Percentiles rank a stretch among this genome's conserved stretches.
Evolutionary conservation across 2,113 vertebrate genomes (phyloP).

Genomic region (Aptenodytes forsteri): DNA sequence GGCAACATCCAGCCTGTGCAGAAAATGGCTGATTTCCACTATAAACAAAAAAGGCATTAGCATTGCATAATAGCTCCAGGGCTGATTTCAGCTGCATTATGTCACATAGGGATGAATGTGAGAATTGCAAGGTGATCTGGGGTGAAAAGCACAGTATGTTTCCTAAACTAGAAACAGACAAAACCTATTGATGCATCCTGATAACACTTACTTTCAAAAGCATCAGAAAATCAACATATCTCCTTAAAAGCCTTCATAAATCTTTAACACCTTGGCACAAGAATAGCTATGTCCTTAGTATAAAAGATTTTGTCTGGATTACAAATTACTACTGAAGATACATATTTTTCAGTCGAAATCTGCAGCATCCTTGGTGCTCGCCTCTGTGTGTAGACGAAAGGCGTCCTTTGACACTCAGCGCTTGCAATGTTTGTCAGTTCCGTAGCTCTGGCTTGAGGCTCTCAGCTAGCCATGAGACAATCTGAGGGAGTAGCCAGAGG

Average conservation of each 20-base stretch:
- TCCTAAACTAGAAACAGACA: not conserved
- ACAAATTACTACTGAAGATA: not conserved
- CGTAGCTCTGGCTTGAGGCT: slow-evolving; percentile 3
- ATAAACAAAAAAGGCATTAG: slow-evolving; percentile 45
- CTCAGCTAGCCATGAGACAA: slow-evolving; percentile 33
- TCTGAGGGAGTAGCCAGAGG: slow-evolving; percentile 16
- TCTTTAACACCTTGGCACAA: not conserved
- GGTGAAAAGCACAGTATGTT: slow-evolving; percentile 51
- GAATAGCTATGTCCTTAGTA: not conserved
- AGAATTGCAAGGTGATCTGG: slow-evolving; percentile 57
- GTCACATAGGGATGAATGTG: slow-evolving; percentile 49
- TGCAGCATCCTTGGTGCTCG: not conserved
- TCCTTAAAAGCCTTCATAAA: not conserved
- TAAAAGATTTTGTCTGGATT: not conserved
- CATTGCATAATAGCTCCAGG: slow-evolving; percentile 53
- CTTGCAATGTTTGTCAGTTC: slow-evolving; percentile 19
- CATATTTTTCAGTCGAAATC: not conserved
- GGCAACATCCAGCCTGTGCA: not conserved
- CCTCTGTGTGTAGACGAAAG: not conserved
- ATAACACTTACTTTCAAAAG: not conserved
- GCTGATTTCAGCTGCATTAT: slow-evolving; percentile 50
- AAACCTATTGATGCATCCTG: not conserved
- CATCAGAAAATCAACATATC: not conserved
- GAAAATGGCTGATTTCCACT: slow-evolving; percentile 42
- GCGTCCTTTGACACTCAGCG: not conserved